phyloP scores from a whole-genome alignment of 2,797 vertebrate genomes.

The Sciaenops ocellatus region DNA sequence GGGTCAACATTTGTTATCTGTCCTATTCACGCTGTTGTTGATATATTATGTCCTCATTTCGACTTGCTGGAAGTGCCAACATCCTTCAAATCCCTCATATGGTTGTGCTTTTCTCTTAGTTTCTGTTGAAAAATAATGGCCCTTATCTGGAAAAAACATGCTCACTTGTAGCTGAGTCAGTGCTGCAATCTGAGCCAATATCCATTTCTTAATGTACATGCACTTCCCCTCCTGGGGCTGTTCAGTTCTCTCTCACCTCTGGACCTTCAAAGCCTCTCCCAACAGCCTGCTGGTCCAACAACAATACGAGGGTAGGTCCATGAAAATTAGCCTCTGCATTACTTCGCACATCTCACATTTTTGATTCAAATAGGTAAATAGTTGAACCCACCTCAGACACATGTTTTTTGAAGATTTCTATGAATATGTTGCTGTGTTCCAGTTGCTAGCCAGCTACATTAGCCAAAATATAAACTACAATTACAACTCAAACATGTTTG shows the following conservation, averaged over 20 bases:
- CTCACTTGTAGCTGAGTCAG: slow-evolving; percentile 48
- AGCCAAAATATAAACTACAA: neutral
- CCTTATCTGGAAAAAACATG: slow-evolving; percentile 74
- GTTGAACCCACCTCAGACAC: neutral
- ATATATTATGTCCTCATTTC: slow-evolving; percentile 50
- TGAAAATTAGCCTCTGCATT: slow-evolving; percentile 12
- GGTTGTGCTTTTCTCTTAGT: slow-evolving; percentile 48
- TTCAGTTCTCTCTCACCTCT: slow-evolving; percentile 37
- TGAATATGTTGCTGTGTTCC: neutral
- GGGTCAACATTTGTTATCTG: slow-evolving; percentile 63
- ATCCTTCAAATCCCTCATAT: slow-evolving; percentile 47
- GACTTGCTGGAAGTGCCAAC: slow-evolving; percentile 37
- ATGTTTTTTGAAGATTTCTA: too few species aligned
- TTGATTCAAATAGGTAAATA: neutral
- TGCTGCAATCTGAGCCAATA: slow-evolving; percentile 56
- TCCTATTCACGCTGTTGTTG: slow-evolving; percentile 46
- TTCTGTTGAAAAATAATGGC: slow-evolving; percentile 52
- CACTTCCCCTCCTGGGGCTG: slow-evolving; percentile 57
- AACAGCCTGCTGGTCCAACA: slow-evolving; percentile 43
- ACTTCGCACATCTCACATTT: neutral
- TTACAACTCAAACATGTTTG: neutral
- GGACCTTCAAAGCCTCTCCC: slow-evolving; percentile 40
- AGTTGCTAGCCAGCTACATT: neutral
- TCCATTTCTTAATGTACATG: slow-evolving; percentile 57
- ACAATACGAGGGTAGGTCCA: slow-evolving; percentile 40